Evolutionary conservation across 2,888 invertebrate species (phyloP).

Genomic region (Erebia epiphron): DNA sequence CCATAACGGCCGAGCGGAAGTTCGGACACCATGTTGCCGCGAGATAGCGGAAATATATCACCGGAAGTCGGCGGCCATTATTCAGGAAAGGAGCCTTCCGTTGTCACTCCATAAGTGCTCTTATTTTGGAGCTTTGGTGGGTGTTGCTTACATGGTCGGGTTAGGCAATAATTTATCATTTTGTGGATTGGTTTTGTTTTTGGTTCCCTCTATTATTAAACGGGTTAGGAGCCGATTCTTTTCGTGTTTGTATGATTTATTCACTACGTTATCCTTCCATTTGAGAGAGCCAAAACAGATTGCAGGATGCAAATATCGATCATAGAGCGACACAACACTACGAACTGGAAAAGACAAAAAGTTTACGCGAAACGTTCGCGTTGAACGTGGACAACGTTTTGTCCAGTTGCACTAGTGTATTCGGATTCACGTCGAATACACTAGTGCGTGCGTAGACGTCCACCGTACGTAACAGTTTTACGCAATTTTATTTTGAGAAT

Average conservation of each 20-base stretch:
- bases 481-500: too few species aligned
- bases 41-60: conserved; percentile 82
- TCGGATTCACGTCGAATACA: too few species aligned
- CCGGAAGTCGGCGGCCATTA: conserved; percentile 77
- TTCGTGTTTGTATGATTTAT: neutral
- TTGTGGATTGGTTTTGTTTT: conserved; percentile 11
- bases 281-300: too few species aligned
- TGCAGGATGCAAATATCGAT: too few species aligned
- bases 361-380: too few species aligned
- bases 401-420: too few species aligned
- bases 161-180: conserved; percentile 30
- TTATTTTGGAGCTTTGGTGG: conserved; percentile 54
- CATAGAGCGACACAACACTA: too few species aligned
- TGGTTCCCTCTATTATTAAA: neutral
- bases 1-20: conserved; percentile 79
- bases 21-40: conserved; percentile 72
- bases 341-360: too few species aligned
- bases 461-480: too few species aligned
- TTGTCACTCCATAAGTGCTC: conserved; percentile 71
- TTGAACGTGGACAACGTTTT: too few species aligned
- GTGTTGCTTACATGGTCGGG: conserved; percentile 25
- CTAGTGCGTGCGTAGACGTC: too few species aligned
- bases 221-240: neutral
- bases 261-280: neutral
- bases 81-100: conserved; percentile 76